A percentile compares a stretch with the other conserved stretches of the same genome.
Conservation (phyloP, 92 coral and sea anemone genomes). For the Blastomussa wellsi region DNA sequence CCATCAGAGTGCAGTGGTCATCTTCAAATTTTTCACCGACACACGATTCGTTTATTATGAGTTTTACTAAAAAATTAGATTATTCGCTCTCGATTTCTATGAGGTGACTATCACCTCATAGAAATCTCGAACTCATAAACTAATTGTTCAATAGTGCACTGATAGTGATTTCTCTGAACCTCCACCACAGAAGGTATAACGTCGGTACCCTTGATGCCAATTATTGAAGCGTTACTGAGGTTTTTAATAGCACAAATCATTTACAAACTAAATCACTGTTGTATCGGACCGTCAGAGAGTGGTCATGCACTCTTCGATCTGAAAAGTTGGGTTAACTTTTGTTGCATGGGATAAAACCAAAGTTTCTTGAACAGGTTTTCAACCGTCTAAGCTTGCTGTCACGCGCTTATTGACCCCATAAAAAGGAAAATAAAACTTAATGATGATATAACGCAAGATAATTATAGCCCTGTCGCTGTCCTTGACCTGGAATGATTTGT, state of each 20-base stretch:
- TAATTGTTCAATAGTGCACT: too few species aligned
- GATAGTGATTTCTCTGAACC: not conserved
- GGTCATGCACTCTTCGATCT: not conserved
- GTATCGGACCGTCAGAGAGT: not conserved
- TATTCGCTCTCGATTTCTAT: too few species aligned
- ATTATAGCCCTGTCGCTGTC: conserved; percentile 10
- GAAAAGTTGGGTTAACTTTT: not conserved
- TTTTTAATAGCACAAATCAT: not conserved
- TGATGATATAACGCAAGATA: not conserved
- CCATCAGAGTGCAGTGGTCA: too few species aligned
- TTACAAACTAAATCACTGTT: too few species aligned
- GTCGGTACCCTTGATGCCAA: not conserved
- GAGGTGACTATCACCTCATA: too few species aligned
- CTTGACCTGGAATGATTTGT: not conserved
- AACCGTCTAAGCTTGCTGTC: not conserved
- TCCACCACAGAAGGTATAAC: not conserved
- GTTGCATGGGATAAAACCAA: not conserved
- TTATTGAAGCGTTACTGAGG: not conserved
- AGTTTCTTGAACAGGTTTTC: not conserved
- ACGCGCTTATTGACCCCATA: not conserved
- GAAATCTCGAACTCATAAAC: too few species aligned
- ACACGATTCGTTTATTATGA: too few species aligned
- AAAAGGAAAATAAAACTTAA: not conserved
- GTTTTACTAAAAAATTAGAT: too few species aligned
- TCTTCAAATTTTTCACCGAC: too few species aligned